Percentiles rank a stretch among this genome's conserved stretches.
Evolutionary conservation across 2,113 vertebrate species (phyloP).

Genomic region (Excalfactoria chinensis): DNA sequence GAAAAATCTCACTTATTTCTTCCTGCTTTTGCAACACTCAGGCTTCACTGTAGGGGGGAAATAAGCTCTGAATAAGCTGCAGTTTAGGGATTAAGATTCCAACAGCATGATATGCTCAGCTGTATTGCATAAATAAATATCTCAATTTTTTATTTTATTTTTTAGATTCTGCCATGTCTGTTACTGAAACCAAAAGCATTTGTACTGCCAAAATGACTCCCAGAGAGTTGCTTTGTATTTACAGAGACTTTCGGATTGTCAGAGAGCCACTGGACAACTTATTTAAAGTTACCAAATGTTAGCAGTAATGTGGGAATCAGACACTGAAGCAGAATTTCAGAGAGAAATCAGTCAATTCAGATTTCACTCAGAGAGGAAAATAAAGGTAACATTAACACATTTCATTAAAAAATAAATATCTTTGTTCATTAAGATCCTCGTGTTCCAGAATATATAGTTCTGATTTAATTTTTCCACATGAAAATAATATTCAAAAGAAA

Average conservation of each 20-base stretch:
- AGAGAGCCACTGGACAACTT: slow-evolving; percentile 53
- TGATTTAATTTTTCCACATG: background rate
- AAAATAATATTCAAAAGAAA: background rate
- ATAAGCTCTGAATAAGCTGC: slow-evolving; percentile 17
- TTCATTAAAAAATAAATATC: background rate
- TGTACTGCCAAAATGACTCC: slow-evolving; percentile 60
- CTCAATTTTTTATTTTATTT: background rate
- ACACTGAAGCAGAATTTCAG: slow-evolving; percentile 55
- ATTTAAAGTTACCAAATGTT: slow-evolving; percentile 55
- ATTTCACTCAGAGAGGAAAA: background rate
- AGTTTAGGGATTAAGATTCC: slow-evolving; percentile 58
- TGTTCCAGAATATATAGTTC: background rate
- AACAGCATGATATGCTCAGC: slow-evolving; percentile 60
- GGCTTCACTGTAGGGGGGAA: background rate
- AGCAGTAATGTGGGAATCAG: background rate
- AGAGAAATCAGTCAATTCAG: background rate
- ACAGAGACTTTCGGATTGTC: slow-evolving; percentile 67
- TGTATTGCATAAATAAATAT: slow-evolving; percentile 76
- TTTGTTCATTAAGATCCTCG: background rate
- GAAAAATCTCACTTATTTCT: slow-evolving; percentile 39
- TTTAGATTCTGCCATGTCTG: slow-evolving; percentile 54
- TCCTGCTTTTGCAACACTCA: slow-evolving; percentile 35
- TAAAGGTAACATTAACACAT: background rate
- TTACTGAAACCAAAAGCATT: slow-evolving; percentile 64
- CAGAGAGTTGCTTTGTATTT: slow-evolving; percentile 57